These are phyloP conservation scores for Priocnemis perturbator DNA, from an alignment of 2,888 invertebrate genomes.

Conservation along the genomic window DNA sequence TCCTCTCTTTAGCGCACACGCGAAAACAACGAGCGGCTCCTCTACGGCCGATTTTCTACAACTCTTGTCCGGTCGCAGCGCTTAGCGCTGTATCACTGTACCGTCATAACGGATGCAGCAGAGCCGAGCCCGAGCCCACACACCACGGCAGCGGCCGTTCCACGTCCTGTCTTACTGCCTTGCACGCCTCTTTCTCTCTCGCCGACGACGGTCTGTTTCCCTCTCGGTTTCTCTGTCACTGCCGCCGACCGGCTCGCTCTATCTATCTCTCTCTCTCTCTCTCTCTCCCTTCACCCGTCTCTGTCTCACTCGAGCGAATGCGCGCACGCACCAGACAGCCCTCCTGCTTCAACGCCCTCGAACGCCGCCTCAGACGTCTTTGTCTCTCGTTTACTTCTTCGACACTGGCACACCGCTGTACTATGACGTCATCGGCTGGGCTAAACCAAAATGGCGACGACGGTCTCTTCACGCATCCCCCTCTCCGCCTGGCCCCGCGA, in stretches of 20 bases:
- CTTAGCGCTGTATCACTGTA: constrained; percentile 60
- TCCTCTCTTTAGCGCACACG: neutral
- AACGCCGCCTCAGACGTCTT: constrained; percentile 17
- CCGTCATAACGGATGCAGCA: constrained; percentile 62
- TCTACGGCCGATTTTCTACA: neutral
- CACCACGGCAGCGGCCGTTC: constrained; percentile 56
- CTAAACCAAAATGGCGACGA: constrained; percentile 55
- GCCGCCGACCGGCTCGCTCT: constrained; percentile 30
- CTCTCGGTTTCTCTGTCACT: constrained; percentile 24
- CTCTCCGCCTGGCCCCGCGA: no score
- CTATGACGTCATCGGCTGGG: constrained; percentile 52
- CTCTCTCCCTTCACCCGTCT: no score
- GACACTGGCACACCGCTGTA: constrained; percentile 39
- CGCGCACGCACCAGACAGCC: constrained; percentile 2
- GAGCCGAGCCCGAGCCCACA: constrained; percentile 54
- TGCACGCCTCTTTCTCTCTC: constrained; percentile 42
- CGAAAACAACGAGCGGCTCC: neutral
- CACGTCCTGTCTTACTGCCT: constrained; percentile 50
- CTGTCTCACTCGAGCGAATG: constrained; percentile 18
- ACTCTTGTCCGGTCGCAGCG: constrained; percentile 43
- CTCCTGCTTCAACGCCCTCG: constrained; percentile 5
- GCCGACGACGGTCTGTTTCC: constrained; percentile 14
- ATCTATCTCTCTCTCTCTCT: constrained; percentile 20
- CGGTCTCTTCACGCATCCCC: constrained; percentile 10
- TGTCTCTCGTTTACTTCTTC: constrained; percentile 25